Base-by-base conservation (phyloP, 1,140 invertebrate genomes). In the Mercenaria mercenaria region DNA sequence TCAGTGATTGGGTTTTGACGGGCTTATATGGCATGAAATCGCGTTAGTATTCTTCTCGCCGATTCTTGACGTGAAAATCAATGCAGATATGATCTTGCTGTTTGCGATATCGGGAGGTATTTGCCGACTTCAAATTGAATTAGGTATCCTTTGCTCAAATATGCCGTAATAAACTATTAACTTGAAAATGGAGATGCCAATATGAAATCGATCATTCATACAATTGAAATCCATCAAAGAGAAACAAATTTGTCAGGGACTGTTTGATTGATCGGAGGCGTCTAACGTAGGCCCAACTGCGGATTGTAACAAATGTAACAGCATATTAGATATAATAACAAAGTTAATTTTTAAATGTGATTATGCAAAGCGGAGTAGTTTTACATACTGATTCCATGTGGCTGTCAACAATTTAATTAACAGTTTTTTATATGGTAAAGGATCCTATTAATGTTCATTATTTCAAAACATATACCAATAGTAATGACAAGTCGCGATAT, bases 1-100 rank as follows among this genome's bases (percentile, higher is more conserved):
- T 34, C 52, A n/a, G 37, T 82, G 80, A 82, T 82, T 82, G 52
- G 34, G 80, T 64, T 82, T 82, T 82, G 80, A 67, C 80, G 32
- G 76, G 29, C n/a, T 34, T 79, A 52, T 79, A 50, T 79, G 20
- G 43, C 76, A 32, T 37, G 15, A 56, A 79, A 79, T 79, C 76
- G 76, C 76, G 50, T 79, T 79, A 79, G 76, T 52, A 79, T 79
- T 47, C 32, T 56, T 56, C 50, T 56, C 47, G 32, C 50, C 1
- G 47, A 18, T 37, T 52, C 47, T 52, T 52, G 76, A 79, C 76
- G 47, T 39, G 50, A 56, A 79, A 79, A 79, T 79, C 76, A 79
- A 79, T 79, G 47, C 23, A 1, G 3, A 15, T 52, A 50, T 52
- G 47, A 52, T 52, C 47, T 37, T 34, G 15, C 15, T 56, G 29